Percentiles rank a stretch among this genome's conserved stretches.
Evolutionary conservation across 2,888 invertebrate genomes (phyloP).

Genomic region (Cheilosia vulpina): DNA sequence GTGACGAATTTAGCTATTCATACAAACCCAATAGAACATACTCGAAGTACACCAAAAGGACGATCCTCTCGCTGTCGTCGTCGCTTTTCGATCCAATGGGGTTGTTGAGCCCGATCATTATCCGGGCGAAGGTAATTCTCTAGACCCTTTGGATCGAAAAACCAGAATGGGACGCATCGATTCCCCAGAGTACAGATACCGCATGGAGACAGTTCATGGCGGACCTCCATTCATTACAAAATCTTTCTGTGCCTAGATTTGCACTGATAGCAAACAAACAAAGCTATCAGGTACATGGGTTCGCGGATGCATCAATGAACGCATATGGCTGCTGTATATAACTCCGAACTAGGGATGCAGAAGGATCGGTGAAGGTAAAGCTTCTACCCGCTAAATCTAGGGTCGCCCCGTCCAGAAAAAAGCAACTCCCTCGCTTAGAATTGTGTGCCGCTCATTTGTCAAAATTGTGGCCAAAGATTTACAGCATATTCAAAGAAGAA

Average conservation of each 20-base stretch:
- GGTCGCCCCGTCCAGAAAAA: neutral
- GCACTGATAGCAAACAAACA: too few species aligned
- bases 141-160: slow-evolving; percentile 9
- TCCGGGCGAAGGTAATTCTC: slow-evolving; percentile 63
- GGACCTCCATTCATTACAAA: too few species aligned
- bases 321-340: slow-evolving; percentile 60
- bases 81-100: slow-evolving; percentile 60
- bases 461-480: slow-evolving; percentile 32
- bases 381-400: too few species aligned
- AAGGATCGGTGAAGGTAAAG: slow-evolving; percentile 45
- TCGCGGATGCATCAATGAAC: slow-evolving; percentile 44
- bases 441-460: slow-evolving; percentile 56
- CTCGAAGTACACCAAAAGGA: neutral
- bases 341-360: slow-evolving; percentile 7
- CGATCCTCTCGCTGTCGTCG: slow-evolving; percentile 27
- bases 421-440: slow-evolving; percentile 62
- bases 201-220: too few species aligned
- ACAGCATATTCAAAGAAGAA: neutral
- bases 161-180: too few species aligned
- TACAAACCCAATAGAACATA: neutral
- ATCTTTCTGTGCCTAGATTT: too few species aligned
- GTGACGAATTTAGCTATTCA: neutral
- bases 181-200: too few species aligned
- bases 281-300: too few species aligned
- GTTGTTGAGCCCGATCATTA: slow-evolving; percentile 57